These are phyloP conservation scores for Eilema depressum DNA, from an alignment of 2,888 invertebrate genomes.

Conservation along the genomic window DNA sequence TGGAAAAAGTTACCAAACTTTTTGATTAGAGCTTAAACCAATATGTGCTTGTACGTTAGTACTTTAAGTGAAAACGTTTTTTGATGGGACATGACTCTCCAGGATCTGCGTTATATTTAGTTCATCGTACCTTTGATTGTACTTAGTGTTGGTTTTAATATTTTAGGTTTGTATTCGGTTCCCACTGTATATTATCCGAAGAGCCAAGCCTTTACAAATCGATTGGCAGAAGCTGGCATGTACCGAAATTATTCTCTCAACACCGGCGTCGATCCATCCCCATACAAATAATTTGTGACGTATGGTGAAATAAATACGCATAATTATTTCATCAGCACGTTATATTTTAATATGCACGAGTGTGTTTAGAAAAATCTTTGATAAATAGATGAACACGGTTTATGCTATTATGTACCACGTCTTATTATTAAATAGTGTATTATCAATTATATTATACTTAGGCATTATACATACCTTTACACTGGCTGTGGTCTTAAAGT, in stretches of 20 bases:
- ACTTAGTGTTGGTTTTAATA: constrained; percentile 10
- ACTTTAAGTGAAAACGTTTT: not conserved
- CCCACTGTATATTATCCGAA: constrained; percentile 91
- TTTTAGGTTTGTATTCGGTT: constrained; percentile 88
- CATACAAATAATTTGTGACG: constrained; percentile 27
- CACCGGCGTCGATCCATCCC: constrained; percentile 75
- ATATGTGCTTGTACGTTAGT: too few species aligned
- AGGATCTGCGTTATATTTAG: not conserved
- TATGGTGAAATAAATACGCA: not conserved
- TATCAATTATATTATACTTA: too few species aligned
- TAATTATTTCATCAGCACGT: constrained; percentile 3
- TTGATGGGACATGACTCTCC: not conserved
- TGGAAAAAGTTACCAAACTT: too few species aligned
- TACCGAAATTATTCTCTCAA: constrained; percentile 94
- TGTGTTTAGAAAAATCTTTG: not conserved
- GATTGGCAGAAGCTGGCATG: constrained; percentile 90
- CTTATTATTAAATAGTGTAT: too few species aligned
- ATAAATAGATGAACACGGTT: not conserved
- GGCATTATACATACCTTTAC: too few species aligned
- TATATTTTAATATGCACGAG: not conserved
- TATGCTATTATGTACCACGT: not conserved
- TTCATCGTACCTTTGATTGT: not conserved
- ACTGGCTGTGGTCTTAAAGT: too few species aligned
- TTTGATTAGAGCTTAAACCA: too few species aligned
- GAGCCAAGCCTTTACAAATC: constrained; percentile 90